Evolutionary conservation across 2,797 vertebrate genomes (phyloP).

Genomic region (Mormyrus proboscirostris): DNA sequence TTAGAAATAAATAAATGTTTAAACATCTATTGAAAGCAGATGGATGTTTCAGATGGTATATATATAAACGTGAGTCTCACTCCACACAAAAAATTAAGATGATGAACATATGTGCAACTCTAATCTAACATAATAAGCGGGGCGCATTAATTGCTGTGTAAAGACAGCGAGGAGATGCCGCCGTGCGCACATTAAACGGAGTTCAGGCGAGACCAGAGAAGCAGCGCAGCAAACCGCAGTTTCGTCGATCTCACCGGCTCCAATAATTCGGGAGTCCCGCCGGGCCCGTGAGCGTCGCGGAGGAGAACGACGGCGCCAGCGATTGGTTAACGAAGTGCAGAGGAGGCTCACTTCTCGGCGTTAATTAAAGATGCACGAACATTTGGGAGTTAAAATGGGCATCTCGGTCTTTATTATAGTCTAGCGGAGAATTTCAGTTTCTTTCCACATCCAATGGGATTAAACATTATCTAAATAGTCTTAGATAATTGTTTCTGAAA

Average conservation of each 20-base stretch:
- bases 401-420: background rate
- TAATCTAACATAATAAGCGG: background rate
- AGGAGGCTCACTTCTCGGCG: background rate
- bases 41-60: background rate
- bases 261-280: background rate
- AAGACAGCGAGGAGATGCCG: background rate
- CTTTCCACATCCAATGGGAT: background rate
- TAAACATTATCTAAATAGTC: background rate
- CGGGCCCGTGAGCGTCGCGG: background rate
- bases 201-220: background rate
- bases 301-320: background rate
- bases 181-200: background rate
- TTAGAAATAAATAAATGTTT: constrained; percentile 8
- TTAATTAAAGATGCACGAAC: background rate
- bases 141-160: background rate
- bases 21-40: background rate
- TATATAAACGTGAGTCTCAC: background rate
- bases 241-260: background rate
- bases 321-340: background rate
- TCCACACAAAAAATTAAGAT: background rate
- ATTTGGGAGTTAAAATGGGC: background rate
- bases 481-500: background rate
- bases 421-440: background rate
- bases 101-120: background rate
- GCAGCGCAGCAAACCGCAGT: background rate